Evolutionary conservation across 2,888 invertebrate genomes (phyloP).

Genomic region (Bhutanitis thaidina): DNA sequence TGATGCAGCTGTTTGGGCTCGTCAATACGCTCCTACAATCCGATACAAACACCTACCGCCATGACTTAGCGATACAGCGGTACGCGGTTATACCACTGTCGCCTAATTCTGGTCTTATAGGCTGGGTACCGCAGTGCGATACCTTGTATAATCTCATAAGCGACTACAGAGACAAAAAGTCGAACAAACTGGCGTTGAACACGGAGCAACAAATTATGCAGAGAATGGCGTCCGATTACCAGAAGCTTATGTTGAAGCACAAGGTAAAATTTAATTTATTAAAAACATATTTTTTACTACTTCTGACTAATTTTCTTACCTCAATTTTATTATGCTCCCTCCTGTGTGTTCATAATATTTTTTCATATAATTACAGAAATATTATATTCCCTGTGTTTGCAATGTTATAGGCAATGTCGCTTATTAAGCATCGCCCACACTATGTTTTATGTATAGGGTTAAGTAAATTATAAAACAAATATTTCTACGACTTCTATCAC

Average conservation of each 20-base stretch:
- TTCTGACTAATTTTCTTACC: too few relatives aligned
- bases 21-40: slow-evolving; percentile 96
- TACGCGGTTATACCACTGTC: slow-evolving; percentile 99
- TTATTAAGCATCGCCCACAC: too few relatives aligned
- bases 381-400: too few relatives aligned
- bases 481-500: too few relatives aligned
- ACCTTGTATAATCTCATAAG: slow-evolving; percentile 97
- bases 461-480: too few relatives aligned
- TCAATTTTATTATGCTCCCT: too few relatives aligned
- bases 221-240: slow-evolving; percentile 97
- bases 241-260: slow-evolving; percentile 97
- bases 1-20: slow-evolving; percentile 98
- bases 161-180: slow-evolving; percentile 97
- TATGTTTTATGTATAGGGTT: too few relatives aligned
- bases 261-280: slow-evolving; percentile 85
- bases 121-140: slow-evolving; percentile 99
- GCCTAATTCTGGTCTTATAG: slow-evolving; percentile 98
- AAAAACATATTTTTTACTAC: too few relatives aligned
- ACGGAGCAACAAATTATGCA: slow-evolving; percentile 99
- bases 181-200: slow-evolving; percentile 89
- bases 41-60: slow-evolving; percentile 95
- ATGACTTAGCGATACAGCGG: slow-evolving; percentile 89
- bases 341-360: too few relatives aligned
- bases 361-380: too few relatives aligned
- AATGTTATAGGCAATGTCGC: too few relatives aligned